Evolutionary conservation across 2,113 vertebrate genomes (phyloP).

Genomic region (Octodon degus): DNA sequence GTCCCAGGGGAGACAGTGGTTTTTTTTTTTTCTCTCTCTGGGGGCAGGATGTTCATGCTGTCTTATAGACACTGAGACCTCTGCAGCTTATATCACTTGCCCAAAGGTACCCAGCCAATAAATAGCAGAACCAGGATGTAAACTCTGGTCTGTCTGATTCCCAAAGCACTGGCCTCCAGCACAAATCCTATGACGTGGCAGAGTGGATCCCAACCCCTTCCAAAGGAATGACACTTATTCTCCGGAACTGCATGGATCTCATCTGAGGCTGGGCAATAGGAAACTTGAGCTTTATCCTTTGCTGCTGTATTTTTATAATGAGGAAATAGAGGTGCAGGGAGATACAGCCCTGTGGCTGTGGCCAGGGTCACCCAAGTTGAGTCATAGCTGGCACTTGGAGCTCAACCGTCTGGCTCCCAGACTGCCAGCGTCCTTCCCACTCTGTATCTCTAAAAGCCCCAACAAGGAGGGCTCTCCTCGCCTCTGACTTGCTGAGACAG

Average conservation of each 20-base stretch:
- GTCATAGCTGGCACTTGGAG: not conserved
- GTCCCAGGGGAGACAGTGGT: not conserved
- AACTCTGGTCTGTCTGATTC: not conserved
- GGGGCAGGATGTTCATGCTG: accelerated
- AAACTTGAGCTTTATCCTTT: not conserved
- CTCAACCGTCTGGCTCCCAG: not conserved
- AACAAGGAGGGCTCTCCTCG: not conserved
- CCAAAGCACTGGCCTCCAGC: not conserved
- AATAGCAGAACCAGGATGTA: not conserved
- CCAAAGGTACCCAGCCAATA: not conserved
- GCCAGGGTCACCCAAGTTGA: not conserved
- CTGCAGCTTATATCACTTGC: not conserved
- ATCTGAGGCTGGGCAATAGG: not conserved
- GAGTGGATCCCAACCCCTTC: not conserved
- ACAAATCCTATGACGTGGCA: not conserved
- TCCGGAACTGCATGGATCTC: not conserved
- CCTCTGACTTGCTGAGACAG: not conserved
- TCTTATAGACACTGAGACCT: not conserved
- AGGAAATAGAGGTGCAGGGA: not conserved
- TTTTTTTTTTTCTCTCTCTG: not conserved
- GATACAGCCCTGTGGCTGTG: not conserved
- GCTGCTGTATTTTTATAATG: not conserved
- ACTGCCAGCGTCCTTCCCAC: not conserved
- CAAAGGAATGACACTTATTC: not conserved
- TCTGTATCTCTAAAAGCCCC: not conserved